Evolutionary conservation across 92 coral and sea anemone species (phyloP), one percentile per base, ranked within the genome.

Genomic region (Palythoa grandis): DNA sequence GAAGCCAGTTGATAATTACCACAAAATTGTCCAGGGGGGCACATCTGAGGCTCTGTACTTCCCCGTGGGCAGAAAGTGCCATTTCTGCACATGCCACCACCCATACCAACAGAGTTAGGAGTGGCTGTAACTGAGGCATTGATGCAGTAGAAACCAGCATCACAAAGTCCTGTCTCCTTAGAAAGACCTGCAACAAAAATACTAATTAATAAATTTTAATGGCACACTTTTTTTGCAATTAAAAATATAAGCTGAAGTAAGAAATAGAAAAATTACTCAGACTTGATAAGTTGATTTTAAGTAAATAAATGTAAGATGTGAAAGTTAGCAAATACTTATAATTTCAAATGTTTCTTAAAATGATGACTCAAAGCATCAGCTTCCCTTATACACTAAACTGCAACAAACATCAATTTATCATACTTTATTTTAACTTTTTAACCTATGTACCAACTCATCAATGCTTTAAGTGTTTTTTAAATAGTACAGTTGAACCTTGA

Each of bases 21-120:
- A 83, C 99, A 96, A 72, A 71, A 88, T 39, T 83, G 40, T 40
- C 94, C 94, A 4, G 94, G 96, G 4, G 98, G 92, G 67, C 99
- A 96, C 43, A 65, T 40, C 72, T 86, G 86, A 0, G 95, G 93
- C 48, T 88, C 87, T 1, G 98, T 89, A 88, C 98, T 91, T 53
- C 95, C 95, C 47, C 69, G 79, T n/a, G 95, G 99, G 78, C 99
- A 96, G 87, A 87, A 96, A 13, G 93, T 89, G 23, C 99, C 99
- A 19, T 73, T 90, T 70, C 83, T 92, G 37, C 99, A 96, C 83
- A 88, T 93, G 20, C 98, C 99, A 37, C 99, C 99, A 0, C 95
- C 98, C 35, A 87, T 88, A 65, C 63, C 91, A 19, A 79, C 84
- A 50, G 79, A 73, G 15, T 88, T 77, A 25, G 99, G 99, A 2